Percentiles rank a stretch among this genome's conserved stretches.
These are phyloP conservation scores for Heliconius charithonia DNA, from an alignment of 2,888 invertebrate species.

Conservation along the genomic window DNA sequence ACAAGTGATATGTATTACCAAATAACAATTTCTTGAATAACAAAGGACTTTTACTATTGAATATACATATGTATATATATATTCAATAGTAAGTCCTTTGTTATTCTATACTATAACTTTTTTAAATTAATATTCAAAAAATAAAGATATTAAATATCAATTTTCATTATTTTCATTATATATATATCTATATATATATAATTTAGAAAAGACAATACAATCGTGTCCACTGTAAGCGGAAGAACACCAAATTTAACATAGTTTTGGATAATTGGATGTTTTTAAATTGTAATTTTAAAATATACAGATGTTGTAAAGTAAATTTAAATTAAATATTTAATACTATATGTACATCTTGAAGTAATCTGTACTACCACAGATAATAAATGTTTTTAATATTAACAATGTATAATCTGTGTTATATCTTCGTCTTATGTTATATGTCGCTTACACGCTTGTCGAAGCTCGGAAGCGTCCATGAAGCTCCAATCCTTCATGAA, in stretches of 20 bases:
- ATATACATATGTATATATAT: too few relatives aligned
- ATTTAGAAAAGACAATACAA: constrained; percentile 33
- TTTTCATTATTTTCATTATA: background rate
- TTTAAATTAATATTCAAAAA: too few relatives aligned
- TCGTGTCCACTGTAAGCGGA: constrained; percentile 46
- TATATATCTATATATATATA: background rate
- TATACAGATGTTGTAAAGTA: constrained; percentile 41
- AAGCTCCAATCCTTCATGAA: background rate
- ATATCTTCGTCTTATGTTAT: background rate
- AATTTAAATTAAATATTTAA: constrained; percentile 20
- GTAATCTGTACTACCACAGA: constrained; percentile 34
- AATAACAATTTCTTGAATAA: too few relatives aligned
- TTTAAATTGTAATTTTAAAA: constrained; percentile 34
- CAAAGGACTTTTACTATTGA: too few relatives aligned
- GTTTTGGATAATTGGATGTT: constrained; percentile 41
- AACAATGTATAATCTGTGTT: constrained; percentile 22
- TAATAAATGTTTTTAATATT: constrained; percentile 26
- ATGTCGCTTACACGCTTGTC: background rate
- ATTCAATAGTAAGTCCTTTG: too few relatives aligned
- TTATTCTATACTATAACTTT: too few relatives aligned
- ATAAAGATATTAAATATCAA: too few relatives aligned
- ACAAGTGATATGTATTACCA: too few relatives aligned
- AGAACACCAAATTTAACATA: constrained; percentile 60
- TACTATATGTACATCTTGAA: constrained; percentile 22
- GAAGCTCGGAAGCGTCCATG: background rate